Evolutionary conservation across 2,797 vertebrate species (phyloP).

Genomic region (Loris lydekkerianus): DNA sequence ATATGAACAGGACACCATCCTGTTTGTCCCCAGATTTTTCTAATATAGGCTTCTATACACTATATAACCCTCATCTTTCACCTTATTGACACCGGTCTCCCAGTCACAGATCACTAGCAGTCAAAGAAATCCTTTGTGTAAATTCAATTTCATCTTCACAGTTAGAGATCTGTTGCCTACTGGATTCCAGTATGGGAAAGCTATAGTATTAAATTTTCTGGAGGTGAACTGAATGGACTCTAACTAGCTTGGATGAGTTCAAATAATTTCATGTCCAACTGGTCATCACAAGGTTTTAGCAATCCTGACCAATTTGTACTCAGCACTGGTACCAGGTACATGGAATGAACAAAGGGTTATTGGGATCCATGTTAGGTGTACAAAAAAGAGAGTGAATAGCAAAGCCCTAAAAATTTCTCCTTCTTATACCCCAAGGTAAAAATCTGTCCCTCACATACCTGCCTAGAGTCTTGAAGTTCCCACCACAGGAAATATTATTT

Average conservation of each 20-base stretch:
- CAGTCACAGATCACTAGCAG: background rate
- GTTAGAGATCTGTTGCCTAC: background rate
- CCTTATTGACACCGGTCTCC: background rate
- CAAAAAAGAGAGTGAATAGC: background rate
- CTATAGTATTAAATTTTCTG: background rate
- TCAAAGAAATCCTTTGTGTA: constrained; percentile 7
- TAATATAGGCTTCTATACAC: background rate
- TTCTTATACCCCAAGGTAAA: background rate
- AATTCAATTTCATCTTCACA: background rate
- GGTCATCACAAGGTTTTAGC: background rate
- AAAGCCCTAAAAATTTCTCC: background rate
- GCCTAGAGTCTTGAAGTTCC: constrained; percentile 45
- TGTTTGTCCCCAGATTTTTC: constrained; percentile 25
- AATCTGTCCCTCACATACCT: background rate
- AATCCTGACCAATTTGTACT: background rate
- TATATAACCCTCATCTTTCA: constrained; percentile 46
- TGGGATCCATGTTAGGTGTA: background rate
- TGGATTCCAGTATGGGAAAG: background rate
- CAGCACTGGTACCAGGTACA: background rate
- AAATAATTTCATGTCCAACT: constrained; percentile 49
- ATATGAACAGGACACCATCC: constrained; percentile 11
- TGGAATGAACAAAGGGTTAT: constrained; percentile 32
- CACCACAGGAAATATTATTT: constrained; percentile 26
- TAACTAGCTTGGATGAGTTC: background rate
- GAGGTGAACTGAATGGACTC: constrained; percentile 36